Evolutionary conservation across 1,140 invertebrate genomes (phyloP), one percentile per base, ranked within the genome.

Genomic region (Drosophila trapezifrons): DNA sequence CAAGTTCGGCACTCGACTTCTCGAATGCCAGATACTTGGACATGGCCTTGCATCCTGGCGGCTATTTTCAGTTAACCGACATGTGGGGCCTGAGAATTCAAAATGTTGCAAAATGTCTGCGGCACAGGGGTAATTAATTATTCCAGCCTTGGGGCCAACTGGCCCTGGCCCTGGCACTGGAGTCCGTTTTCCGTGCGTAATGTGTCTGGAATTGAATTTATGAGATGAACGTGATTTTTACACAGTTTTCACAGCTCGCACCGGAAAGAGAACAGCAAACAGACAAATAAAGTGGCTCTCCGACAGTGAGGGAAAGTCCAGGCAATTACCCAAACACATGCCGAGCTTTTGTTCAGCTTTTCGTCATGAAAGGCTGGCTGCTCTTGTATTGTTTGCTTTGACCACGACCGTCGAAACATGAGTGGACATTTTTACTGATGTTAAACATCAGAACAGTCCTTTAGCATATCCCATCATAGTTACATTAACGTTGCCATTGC

Each of bases 171-270:
- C 32, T 55, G 32, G 5, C 13, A 10, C 40, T 32, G 13, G 4
- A 37, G 29, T 51, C 35, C 66, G 18, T 38, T 73, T 60, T 52
- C 38, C 37, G 29, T 60, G 67, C 46, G 55, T 54, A 47, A 20
- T 46, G 63, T 13, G 29, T 22, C 67, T 45, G 59, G 20, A 46
- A n/a, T 25, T 52, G 69, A 47, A 52, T 77, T 77, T 70, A 77
- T 77, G 75, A 38, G 64, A 56, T 70, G 52, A 62, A 77, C 75
- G 75, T 77, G 75, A 77, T 77, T 77, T 70, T 62, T 69, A 77
- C 75, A 60, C 65, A 56, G 56, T 77, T 70, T 77, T 52, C 51
- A 43, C 51, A 22, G n/a, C 42, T 37, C 38, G 71, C 17, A 22
- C 45, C 35, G 29, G 22, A 38, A 43, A 18, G 46, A 29, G 18